These are phyloP conservation scores for Tipula unca DNA, from an alignment of 2,888 invertebrate genomes.

Conservation along the genomic window DNA sequence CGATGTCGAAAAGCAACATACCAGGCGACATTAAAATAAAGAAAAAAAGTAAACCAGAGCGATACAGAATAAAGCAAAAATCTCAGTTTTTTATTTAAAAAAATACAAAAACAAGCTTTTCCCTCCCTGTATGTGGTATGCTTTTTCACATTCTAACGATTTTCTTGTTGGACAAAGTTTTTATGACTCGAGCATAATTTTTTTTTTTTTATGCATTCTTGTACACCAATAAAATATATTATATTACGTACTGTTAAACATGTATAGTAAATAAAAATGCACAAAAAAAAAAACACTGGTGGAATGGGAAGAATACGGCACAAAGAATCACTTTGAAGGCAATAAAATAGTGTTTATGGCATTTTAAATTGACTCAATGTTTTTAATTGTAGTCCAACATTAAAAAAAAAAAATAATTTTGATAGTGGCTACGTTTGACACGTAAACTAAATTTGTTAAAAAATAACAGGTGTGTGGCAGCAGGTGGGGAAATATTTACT, in stretches of 20 bases:
- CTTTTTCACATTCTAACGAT: neutral
- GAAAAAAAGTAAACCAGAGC: neutral
- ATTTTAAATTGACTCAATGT: neutral
- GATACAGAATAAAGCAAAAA: neutral
- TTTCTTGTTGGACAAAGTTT: constrained; percentile 8
- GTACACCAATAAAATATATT: neutral
- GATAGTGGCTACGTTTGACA: no score
- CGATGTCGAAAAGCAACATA: neutral
- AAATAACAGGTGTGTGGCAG: no score
- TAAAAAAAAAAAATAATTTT: no score
- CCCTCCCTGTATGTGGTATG: neutral
- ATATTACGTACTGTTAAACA: neutral
- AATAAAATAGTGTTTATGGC: neutral
- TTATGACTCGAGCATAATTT: neutral
- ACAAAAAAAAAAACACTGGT: neutral
- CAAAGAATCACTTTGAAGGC: neutral
- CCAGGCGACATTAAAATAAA: neutral
- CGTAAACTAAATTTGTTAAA: no score
- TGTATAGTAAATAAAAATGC: neutral
- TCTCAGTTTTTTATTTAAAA: neutral
- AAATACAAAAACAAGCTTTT: neutral
- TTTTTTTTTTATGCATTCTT: neutral
- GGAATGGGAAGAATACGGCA: neutral
- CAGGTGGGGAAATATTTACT: no score
- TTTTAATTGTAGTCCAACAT: neutral